phyloP scores from a whole-genome alignment of 2,888 invertebrate genomes.

The Hylaea fasciaria region DNA sequence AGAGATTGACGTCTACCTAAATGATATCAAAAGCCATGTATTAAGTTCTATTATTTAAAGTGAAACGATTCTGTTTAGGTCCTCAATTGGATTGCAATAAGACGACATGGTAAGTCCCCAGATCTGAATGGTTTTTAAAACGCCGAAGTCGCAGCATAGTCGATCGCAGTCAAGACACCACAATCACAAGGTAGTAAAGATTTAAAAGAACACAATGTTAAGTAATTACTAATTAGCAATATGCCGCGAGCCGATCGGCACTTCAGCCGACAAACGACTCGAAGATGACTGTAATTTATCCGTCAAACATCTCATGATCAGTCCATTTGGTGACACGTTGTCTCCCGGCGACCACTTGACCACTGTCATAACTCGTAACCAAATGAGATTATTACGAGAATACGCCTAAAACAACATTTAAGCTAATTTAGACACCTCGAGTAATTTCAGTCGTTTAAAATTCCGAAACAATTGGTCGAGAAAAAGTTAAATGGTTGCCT shows the following conservation, averaged over 20 bases:
- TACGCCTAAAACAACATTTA: constrained; percentile 52
- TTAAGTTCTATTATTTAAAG: too few species aligned
- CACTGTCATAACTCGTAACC: constrained; percentile 54
- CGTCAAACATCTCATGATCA: constrained; percentile 11
- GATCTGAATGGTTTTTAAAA: too few species aligned
- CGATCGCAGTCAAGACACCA: too few species aligned
- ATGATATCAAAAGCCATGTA: too few species aligned
- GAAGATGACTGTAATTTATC: constrained; percentile 27
- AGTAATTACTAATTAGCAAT: not conserved
- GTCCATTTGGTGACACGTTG: constrained; percentile 24
- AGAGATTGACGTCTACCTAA: too few species aligned
- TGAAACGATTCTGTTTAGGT: too few species aligned
- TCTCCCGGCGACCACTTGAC: constrained; percentile 25
- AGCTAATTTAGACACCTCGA: constrained; percentile 43
- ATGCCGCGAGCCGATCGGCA: not conserved
- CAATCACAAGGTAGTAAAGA: too few species aligned
- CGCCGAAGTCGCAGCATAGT: too few species aligned
- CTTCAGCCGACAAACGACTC: constrained; percentile 1
- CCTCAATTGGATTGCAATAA: too few species aligned
- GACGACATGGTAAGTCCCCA: too few species aligned
- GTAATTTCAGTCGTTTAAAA: constrained; percentile 39
- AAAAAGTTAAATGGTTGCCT: not conserved
- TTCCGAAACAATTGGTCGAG: constrained; percentile 23
- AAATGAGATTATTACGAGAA: constrained; percentile 54
- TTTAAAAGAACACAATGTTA: not conserved